A percentile compares a stretch with the other conserved stretches of the same genome.
phyloP scores from a whole-genome alignment of 30 jellyfish, hydroid and myxozoan species.

The Mastigias papua region DNA sequence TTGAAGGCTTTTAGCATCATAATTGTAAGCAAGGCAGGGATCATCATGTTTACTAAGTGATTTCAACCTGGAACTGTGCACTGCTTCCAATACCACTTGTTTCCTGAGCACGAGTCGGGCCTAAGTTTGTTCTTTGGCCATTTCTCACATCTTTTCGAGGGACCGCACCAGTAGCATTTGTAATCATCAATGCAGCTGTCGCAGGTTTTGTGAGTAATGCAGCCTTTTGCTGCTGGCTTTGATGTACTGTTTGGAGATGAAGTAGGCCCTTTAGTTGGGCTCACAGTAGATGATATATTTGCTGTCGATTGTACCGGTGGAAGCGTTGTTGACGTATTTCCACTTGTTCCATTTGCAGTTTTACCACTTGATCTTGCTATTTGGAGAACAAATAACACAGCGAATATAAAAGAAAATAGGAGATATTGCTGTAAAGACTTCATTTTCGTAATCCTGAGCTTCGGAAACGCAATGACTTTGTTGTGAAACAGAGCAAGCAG shows the following conservation, averaged over 20 bases:
- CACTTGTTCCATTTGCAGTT: not conserved
- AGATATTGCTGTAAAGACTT: not conserved
- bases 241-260: conserved; percentile 27
- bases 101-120: conserved; percentile 85
- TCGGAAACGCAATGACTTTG: not conserved
- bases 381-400: not conserved
- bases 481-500: not conserved
- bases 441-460: not conserved
- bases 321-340: conserved; percentile 14
- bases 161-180: conserved; percentile 95
- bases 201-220: conserved; percentile 62
- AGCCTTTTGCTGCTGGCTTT: conserved; percentile 33
- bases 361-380: not conserved
- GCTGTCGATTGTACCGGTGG: not conserved
- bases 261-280: conserved; percentile 8
- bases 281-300: not conserved
- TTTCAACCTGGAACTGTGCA: conserved; percentile 90
- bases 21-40: too few species aligned
- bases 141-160: conserved; percentile 78
- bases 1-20: too few species aligned
- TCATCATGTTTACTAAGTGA: not conserved
- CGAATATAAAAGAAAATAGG: not conserved
- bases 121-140: conserved; percentile 67
- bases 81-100: conserved; percentile 97
- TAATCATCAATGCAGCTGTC: conserved; percentile 67